Evolutionary conservation across 2,797 vertebrate species (phyloP).

Genomic region (Falco cherrug): DNA sequence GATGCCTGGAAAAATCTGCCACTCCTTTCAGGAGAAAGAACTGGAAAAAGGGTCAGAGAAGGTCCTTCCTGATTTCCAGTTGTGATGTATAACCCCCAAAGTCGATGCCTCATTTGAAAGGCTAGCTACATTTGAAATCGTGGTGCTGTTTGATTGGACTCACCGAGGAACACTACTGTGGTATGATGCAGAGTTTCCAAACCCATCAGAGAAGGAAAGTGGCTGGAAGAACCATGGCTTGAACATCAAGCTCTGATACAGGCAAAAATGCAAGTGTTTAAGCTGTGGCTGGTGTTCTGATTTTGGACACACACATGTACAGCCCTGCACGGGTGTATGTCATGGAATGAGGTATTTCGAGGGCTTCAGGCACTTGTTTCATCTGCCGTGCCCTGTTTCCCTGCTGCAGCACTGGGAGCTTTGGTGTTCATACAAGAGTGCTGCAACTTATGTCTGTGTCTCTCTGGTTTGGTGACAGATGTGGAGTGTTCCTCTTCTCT

Average conservation of each 20-base stretch:
- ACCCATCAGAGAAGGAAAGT: background rate
- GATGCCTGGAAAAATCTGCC: background rate
- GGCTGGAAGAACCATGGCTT: background rate
- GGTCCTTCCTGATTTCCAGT: background rate
- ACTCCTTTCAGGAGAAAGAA: background rate
- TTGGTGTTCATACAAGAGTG: background rate
- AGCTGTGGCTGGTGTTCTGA: background rate
- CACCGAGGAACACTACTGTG: rapidly evolving
- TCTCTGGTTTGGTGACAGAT: background rate
- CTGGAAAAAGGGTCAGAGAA: background rate
- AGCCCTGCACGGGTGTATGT: background rate
- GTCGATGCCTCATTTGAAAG: background rate
- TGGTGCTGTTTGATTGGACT: background rate
- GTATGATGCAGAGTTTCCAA: background rate
- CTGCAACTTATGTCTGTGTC: background rate
- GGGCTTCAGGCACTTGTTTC: background rate
- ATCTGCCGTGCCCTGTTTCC: background rate
- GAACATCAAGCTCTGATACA: background rate
- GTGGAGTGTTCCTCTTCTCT: background rate
- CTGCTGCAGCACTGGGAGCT: background rate
- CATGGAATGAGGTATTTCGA: background rate
- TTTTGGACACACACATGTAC: background rate
- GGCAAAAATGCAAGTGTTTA: background rate
- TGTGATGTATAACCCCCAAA: background rate
- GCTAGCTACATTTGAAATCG: background rate